Conservation (phyloP, 2,888 invertebrate species). For the Apotomis turbidana region DNA sequence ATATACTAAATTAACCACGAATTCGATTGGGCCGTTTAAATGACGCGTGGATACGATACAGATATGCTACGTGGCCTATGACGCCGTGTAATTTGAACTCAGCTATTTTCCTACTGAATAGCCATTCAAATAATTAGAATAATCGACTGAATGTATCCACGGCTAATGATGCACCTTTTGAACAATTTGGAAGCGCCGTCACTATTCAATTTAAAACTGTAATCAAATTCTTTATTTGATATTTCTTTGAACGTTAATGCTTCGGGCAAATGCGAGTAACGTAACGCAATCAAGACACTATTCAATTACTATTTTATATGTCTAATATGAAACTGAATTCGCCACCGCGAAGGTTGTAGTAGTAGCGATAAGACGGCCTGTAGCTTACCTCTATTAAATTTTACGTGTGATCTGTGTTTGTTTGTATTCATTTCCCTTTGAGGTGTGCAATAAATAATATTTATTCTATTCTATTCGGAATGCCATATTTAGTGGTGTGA, state of each 20-base stretch:
- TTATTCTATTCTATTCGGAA: too few relatives aligned
- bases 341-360: too few relatives aligned
- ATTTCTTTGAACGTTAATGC: neutral
- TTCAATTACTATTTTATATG: too few relatives aligned
- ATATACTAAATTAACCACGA: too few relatives aligned
- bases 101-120: constrained; percentile 20
- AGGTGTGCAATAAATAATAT: too few relatives aligned
- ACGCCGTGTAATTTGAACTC: constrained; percentile 22
- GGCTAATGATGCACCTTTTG: constrained; percentile 43
- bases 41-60: constrained; percentile 24
- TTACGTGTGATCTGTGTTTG: too few relatives aligned
- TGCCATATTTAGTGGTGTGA: too few relatives aligned
- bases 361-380: too few relatives aligned
- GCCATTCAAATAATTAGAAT: constrained; percentile 28
- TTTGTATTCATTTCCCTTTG: too few relatives aligned
- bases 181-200: constrained; percentile 20
- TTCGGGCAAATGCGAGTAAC: neutral
- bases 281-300: neutral
- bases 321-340: too few relatives aligned
- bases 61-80: constrained; percentile 15
- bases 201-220: neutral
- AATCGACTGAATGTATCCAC: constrained; percentile 27
- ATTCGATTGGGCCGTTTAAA: constrained; percentile 3
- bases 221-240: neutral
- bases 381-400: too few relatives aligned